Percentiles rank a stretch among this genome's conserved stretches.
These are phyloP conservation scores for Anadara kagoshimensis DNA, from an alignment of 1,140 invertebrate species.

Conservation along the genomic window DNA sequence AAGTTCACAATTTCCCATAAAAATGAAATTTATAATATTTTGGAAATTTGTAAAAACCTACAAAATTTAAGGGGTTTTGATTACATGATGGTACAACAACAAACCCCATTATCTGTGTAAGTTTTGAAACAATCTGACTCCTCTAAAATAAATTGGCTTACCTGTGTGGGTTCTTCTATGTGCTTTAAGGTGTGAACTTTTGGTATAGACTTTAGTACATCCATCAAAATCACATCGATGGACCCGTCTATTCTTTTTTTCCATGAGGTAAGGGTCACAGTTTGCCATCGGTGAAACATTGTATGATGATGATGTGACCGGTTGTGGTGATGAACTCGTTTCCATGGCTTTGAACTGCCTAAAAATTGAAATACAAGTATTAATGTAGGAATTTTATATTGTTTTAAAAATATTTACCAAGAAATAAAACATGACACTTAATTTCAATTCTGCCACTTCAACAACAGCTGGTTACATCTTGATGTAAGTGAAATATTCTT, in stretches of 20 bases:
- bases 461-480: no score
- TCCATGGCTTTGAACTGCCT: no score
- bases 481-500: no score
- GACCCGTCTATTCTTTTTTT: constrained; percentile 80
- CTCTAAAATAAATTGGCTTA: constrained; percentile 71
- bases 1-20: no score
- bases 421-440: no score
- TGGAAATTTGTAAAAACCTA: no score
- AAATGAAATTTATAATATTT: no score
- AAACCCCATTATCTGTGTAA: no score
- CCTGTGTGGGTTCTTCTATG: constrained; percentile 94
- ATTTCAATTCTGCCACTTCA: no score
- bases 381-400: neutral
- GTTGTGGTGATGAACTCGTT: constrained; percentile 16
- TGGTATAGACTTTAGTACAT: constrained; percentile 96
- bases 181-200: constrained; percentile 94
- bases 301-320: constrained; percentile 14
- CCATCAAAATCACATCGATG: constrained; percentile 91
- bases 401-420: neutral
- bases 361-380: neutral
- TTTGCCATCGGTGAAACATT: constrained; percentile 35
- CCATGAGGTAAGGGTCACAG: constrained; percentile 45
- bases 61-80: no score
- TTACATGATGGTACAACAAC: no score
- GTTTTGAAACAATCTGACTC: no score